Conservation (phyloP, 2,113 vertebrate species). For the Brachyhypopomus occidentalis region DNA sequence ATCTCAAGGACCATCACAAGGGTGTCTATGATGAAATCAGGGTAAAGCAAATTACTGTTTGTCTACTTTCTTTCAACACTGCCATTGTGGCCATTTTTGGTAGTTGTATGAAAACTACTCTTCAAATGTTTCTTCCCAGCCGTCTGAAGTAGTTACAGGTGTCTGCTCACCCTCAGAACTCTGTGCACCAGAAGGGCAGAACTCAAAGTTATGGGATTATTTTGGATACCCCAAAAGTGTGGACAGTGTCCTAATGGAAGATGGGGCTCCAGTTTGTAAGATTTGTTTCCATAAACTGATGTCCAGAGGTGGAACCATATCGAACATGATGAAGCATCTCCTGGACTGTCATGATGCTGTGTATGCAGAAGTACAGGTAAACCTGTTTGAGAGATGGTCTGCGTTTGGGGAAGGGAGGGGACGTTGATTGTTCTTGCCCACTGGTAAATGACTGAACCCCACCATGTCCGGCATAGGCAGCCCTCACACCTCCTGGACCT, state of each 20-base stretch:
- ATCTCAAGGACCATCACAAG: slow-evolving; percentile 40
- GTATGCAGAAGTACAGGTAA: slow-evolving; percentile 18
- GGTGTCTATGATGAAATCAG: slow-evolving; percentile 24
- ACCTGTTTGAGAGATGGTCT: background rate
- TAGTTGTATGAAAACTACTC: background rate
- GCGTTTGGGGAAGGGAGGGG: no score
- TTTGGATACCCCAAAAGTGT: background rate
- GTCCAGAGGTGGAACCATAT: background rate
- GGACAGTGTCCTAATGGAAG: background rate
- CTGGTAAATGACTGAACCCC: background rate
- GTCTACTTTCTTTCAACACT: background rate
- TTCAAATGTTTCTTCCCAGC: background rate
- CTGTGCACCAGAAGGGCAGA: background rate
- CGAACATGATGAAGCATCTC: slow-evolving; percentile 32
- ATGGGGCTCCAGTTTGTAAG: slow-evolving; percentile 28
- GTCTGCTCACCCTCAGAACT: background rate
- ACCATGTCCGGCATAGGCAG: background rate
- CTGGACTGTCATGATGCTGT: slow-evolving; percentile 18
- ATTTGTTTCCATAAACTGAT: slow-evolving; percentile 12
- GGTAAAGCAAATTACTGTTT: background rate
- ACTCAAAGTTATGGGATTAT: slow-evolving; percentile 30
- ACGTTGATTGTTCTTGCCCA: no score
- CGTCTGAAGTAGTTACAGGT: background rate
- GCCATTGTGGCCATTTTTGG: background rate
- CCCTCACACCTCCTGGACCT: background rate